Conservation (phyloP, 92 coral and sea anemone species). For the Palythoa grandis region DNA sequence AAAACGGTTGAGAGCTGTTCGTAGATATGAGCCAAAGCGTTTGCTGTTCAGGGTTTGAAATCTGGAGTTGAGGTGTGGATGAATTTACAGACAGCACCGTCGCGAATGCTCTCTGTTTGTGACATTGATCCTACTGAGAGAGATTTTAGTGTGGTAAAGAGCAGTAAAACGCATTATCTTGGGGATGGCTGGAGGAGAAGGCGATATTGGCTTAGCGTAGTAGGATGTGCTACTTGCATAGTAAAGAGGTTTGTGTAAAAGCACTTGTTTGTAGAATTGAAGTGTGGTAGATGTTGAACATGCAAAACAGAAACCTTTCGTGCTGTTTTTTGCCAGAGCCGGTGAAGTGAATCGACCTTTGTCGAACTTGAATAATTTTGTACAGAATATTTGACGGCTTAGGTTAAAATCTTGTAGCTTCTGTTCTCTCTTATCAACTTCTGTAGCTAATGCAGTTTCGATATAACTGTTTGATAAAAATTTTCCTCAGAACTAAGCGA, state of each 20-base stretch:
- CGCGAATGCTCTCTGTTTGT: background rate
- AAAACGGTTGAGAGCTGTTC: constrained; percentile 34
- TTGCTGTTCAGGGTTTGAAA: constrained; percentile 8
- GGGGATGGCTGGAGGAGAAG: constrained; percentile 16
- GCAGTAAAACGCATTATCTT: background rate
- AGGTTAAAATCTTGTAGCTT: background rate
- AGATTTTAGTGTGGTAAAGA: constrained; percentile 12
- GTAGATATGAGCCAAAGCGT: constrained; percentile 1
- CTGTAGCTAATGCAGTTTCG: background rate
- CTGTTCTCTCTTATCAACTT: background rate
- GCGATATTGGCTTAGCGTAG: constrained; percentile 35
- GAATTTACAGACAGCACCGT: constrained; percentile 36
- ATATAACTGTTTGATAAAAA: background rate
- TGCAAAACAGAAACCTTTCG: constrained; percentile 39
- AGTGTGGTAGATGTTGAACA: constrained; percentile 6
- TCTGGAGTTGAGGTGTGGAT: constrained; percentile 10
- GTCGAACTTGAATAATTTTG: background rate
- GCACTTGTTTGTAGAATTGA: background rate
- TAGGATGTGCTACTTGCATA: constrained; percentile 44
- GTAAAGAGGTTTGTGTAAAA: constrained; percentile 41
- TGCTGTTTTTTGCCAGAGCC: constrained; percentile 27
- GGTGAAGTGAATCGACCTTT: constrained; percentile 48
- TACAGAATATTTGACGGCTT: constrained; percentile 4
- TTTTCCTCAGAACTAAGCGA: background rate
- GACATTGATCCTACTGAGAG: constrained; percentile 4